Evolutionary conservation across 2,113 vertebrate species (phyloP), one percentile per base, ranked within the genome.

Genomic region (Tinamus guttatus): DNA sequence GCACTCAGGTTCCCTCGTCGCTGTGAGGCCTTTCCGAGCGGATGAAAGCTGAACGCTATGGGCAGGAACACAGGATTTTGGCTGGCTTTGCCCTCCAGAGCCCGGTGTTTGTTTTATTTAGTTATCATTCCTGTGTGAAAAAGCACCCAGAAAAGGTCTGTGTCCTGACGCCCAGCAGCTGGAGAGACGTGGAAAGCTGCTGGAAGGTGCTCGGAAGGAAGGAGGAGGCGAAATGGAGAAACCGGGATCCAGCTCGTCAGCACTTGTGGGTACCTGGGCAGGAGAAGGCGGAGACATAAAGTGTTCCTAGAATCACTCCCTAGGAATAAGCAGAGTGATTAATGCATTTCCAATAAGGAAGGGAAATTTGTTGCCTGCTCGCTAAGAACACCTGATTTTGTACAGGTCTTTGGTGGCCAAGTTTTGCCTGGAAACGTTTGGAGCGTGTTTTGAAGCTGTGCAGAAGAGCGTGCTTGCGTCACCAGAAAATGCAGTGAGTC

Each of bases 401-500:
- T 73, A 43, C 20, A 62, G 59, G 71, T 89, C 73, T 93, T 89
- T 69, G 20, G 41, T 79, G 88, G 92, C 91, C 93, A 85, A 41
- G 74, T 79, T 90, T 24, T 76, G 96, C 87, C 94, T 96, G 97
- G 96, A 78, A 91, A 68, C 28, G 58, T 54, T 94, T 92, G 91
- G 93, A 86, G 96, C 51, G 93, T 96, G 95, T 97, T 96, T 97
- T 95, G 96, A 96, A 95, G 96, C 74, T 96, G 93, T 92, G 92
- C 97, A 96, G 97, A 95, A 83, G 88, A 87, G 96, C 56, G 19
- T 86, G 93, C 97, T 97, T 98, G 97, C 97, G 96, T 98, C 98
- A 98, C 90, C 89, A 68, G 89, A 97, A 97, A 97, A 97, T 90
- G 95, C 96, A 93, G 84, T 97, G 96, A 98, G 97, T 98, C 97